Conservation (phyloP, 1,140 invertebrate genomes). For the Rhopalosiphum padi region DNA sequence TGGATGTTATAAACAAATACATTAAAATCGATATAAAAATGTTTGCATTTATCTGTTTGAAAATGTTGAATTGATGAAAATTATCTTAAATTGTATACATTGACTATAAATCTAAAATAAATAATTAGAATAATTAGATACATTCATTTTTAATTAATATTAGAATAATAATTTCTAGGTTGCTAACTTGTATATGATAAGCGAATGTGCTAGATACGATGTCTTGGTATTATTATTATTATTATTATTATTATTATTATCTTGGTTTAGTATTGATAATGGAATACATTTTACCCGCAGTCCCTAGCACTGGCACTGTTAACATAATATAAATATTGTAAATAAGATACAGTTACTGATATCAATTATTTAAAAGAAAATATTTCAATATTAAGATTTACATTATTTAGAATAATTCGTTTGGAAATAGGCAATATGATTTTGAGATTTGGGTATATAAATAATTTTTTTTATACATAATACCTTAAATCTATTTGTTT, state of each 20-base stretch:
- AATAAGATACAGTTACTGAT: too few relatives aligned
- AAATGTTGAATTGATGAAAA: neutral
- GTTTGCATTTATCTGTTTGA: neutral
- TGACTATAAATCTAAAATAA: neutral
- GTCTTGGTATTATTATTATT: too few relatives aligned
- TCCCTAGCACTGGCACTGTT: too few relatives aligned
- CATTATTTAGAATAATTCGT: neutral
- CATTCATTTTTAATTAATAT: neutral
- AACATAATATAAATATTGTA: too few relatives aligned
- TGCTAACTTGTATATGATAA: slow-evolving; percentile 5
- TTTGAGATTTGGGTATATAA: neutral
- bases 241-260: too few relatives aligned
- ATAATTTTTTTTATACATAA: neutral
- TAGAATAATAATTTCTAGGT: neutral
- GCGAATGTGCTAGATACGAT: neutral
- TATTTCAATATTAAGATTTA: too few relatives aligned
- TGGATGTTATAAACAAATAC: slow-evolving; percentile 11
- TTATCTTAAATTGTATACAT: neutral
- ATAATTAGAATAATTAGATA: neutral
- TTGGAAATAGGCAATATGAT: neutral
- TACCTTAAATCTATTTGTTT: neutral
- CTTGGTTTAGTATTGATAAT: too few relatives aligned
- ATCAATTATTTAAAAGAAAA: too few relatives aligned
- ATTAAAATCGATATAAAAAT: neutral
- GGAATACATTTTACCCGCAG: too few relatives aligned